phyloP scores from a whole-genome alignment of 2,113 vertebrate genomes.

The Epinephelus cyanopodus region DNA sequence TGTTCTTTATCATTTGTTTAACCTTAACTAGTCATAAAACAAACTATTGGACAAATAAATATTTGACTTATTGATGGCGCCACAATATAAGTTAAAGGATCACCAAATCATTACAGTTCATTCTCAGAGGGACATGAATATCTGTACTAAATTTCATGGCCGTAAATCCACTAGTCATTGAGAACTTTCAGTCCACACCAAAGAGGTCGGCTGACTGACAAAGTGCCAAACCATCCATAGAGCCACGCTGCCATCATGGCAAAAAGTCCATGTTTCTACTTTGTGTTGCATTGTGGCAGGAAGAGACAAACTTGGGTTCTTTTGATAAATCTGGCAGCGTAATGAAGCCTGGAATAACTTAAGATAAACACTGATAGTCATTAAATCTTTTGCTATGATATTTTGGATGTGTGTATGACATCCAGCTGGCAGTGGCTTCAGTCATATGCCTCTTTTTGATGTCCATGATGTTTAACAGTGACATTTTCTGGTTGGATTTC shows the following conservation, averaged over 20 bases:
- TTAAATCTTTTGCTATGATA: neutral
- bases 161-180: no score
- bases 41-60: neutral
- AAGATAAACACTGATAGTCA: neutral
- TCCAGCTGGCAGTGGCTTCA: neutral
- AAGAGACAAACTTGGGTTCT: neutral
- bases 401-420: constrained; percentile 2
- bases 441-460: neutral
- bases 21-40: no score
- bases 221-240: neutral
- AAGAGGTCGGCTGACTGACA: no score
- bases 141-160: no score
- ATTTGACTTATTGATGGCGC: neutral
- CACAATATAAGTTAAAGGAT: neutral
- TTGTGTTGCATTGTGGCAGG: neutral
- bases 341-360: constrained; percentile 2
- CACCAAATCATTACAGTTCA: neutral
- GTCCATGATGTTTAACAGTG: neutral
- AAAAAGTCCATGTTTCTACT: neutral
- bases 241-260: no score
- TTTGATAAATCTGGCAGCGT: no score
- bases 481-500: neutral
- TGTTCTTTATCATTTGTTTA: no score
- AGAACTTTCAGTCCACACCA: no score
- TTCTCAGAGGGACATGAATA: no score